Percentiles rank a stretch among this genome's conserved stretches.
Evolutionary conservation across 2,113 vertebrate genomes (phyloP).

Genomic region (Ophiodon elongatus): DNA sequence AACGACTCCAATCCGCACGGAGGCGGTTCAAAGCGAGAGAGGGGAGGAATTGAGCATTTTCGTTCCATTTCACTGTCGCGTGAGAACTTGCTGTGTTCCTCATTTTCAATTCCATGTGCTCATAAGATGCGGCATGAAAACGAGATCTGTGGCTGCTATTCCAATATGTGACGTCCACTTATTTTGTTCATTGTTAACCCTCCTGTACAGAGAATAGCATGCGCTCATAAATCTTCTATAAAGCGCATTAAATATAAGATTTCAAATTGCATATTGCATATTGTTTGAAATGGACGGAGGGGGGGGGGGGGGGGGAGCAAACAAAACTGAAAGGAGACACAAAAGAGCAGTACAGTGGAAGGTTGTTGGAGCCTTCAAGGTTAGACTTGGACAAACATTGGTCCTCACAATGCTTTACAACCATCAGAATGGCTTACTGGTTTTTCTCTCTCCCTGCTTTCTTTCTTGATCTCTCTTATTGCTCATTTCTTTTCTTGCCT

Average conservation of each 20-base stretch:
- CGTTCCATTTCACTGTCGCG: neutral
- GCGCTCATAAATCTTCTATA: neutral
- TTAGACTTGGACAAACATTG: constrained; percentile 62
- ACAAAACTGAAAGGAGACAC: constrained; percentile 1
- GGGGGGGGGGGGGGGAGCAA: neutral
- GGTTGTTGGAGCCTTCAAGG: constrained; percentile 54
- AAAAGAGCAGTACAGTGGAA: constrained; percentile 22
- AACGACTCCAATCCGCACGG: neutral
- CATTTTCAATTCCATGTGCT: neutral
- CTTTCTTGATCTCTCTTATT: constrained; percentile 69
- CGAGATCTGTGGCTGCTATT: neutral
- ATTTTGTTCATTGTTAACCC: constrained; percentile 7
- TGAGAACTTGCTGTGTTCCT: neutral
- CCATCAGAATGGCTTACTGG: constrained; percentile 56
- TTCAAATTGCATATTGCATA: constrained; percentile 17
- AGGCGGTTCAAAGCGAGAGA: neutral
- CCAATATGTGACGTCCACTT: neutral
- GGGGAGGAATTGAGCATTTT: constrained; percentile 1
- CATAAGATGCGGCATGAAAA: neutral
- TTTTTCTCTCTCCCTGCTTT: constrained; percentile 38
- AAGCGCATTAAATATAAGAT: neutral
- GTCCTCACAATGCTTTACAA: constrained; percentile 50
- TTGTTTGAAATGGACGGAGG: constrained; percentile 41
- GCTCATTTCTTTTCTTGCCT: constrained; percentile 73
- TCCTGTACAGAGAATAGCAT: neutral